Conservation (phyloP, 1,140 invertebrate species). For the Hypothenemus hampei region DNA sequence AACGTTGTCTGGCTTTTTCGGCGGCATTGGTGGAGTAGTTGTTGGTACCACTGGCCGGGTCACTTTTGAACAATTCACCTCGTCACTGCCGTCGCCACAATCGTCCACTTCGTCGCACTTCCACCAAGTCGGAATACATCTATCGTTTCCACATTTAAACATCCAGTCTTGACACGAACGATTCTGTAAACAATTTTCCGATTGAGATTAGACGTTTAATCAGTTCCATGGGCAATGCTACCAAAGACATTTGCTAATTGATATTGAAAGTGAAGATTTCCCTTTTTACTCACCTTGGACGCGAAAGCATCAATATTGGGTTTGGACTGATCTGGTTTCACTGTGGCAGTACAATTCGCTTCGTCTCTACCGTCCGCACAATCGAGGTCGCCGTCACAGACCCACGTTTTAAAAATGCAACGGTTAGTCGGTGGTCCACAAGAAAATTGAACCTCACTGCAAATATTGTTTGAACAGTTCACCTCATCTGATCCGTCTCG, state of each 20-base stretch:
- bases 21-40: neutral
- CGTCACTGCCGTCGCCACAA: conserved; percentile 76
- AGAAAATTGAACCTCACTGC: conserved; percentile 58
- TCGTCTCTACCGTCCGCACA: conserved; percentile 68
- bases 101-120: conserved; percentile 62
- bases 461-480: conserved; percentile 51
- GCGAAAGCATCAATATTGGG: neutral
- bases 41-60: neutral
- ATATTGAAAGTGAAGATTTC: too few species aligned
- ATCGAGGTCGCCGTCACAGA: conserved; percentile 68
- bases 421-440: conserved; percentile 54
- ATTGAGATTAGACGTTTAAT: neutral
- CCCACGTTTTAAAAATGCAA: conserved; percentile 70
- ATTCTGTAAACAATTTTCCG: conserved; percentile 25
- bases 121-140: conserved; percentile 84
- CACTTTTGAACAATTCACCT: conserved; percentile 44
- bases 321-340: conserved; percentile 11
- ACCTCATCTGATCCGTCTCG: conserved; percentile 39
- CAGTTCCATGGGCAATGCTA: too few species aligned
- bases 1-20: neutral
- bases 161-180: conserved; percentile 67
- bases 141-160: conserved; percentile 66
- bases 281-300: neutral
- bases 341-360: conserved; percentile 55
- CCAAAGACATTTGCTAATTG: too few species aligned